A percentile compares a stretch with the other conserved stretches of the same genome.
Evolutionary conservation across 35 echinoderm and acorn worm species (phyloP).

Genomic region (Patiria miniata): DNA sequence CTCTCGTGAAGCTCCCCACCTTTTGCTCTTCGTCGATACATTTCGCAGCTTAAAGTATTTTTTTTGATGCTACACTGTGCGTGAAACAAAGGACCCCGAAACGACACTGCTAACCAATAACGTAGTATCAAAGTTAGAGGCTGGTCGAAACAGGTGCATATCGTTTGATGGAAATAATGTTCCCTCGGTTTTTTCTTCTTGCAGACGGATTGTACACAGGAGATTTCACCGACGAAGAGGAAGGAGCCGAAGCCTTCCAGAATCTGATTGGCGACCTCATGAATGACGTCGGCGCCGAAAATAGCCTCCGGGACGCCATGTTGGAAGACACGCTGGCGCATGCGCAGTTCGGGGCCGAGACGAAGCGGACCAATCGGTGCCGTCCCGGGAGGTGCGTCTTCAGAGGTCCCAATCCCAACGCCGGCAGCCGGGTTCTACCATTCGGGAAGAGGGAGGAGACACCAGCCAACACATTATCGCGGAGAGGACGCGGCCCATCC

Average conservation of each 20-base stretch:
- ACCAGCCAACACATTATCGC: neutral
- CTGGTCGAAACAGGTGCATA: too few species aligned
- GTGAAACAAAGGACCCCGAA: too few species aligned
- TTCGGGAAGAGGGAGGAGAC: constrained; percentile 4
- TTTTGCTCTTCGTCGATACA: too few species aligned
- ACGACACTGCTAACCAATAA: too few species aligned
- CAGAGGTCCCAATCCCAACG: neutral
- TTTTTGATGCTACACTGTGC: too few species aligned
- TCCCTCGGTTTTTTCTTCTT: neutral
- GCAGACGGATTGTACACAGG: neutral
- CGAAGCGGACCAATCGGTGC: neutral
- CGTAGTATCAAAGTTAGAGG: too few species aligned
- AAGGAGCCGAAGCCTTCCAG: neutral
- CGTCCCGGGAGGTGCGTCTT: neutral
- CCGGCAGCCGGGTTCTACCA: constrained; percentile 17
- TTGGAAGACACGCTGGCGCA: neutral
- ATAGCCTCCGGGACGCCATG: neutral
- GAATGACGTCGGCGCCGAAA: constrained; percentile 3
- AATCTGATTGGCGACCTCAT: neutral
- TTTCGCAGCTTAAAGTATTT: too few species aligned
- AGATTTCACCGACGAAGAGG: neutral
- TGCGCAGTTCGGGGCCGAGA: neutral
- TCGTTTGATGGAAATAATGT: too few species aligned
- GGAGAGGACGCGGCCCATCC: neutral
- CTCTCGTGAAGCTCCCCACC: too few species aligned